These are phyloP conservation scores for Noctua janthe DNA, from an alignment of 2,888 invertebrate genomes.

Conservation along the genomic window DNA sequence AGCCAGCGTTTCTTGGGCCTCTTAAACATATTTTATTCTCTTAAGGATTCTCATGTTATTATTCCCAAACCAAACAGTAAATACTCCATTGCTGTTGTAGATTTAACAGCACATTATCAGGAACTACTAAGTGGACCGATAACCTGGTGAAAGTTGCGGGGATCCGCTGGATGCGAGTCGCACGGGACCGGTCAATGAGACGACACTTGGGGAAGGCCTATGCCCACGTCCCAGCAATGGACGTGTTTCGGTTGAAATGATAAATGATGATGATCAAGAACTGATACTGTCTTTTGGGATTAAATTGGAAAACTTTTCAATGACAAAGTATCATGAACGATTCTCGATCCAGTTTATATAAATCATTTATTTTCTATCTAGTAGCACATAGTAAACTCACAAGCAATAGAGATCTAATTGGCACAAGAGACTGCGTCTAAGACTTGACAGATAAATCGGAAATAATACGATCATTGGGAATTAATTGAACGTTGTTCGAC, in stretches of 20 bases:
- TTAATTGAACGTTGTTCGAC: constrained; percentile 67
- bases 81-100: neutral
- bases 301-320: neutral
- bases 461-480: constrained; percentile 65
- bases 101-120: neutral
- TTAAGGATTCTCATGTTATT: neutral
- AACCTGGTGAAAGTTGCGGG: too few relatives aligned
- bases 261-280: too few relatives aligned
- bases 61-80: neutral
- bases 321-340: neutral
- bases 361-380: neutral
- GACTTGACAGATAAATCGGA: constrained; percentile 68
- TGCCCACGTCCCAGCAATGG: too few relatives aligned
- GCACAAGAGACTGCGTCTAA: constrained; percentile 61
- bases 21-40: neutral
- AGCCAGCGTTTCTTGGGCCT: too few relatives aligned
- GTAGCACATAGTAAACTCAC: constrained; percentile 31
- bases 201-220: too few relatives aligned
- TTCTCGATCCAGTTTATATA: neutral
- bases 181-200: too few relatives aligned
- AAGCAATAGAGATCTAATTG: constrained; percentile 64
- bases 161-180: too few relatives aligned
- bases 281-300: too few relatives aligned
- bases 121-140: neutral
- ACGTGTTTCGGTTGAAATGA: too few relatives aligned